A percentile compares a stretch with the other conserved stretches of the same genome.
phyloP scores from a whole-genome alignment of 2,113 vertebrate genomes.

The Colistium nudipinnis region DNA sequence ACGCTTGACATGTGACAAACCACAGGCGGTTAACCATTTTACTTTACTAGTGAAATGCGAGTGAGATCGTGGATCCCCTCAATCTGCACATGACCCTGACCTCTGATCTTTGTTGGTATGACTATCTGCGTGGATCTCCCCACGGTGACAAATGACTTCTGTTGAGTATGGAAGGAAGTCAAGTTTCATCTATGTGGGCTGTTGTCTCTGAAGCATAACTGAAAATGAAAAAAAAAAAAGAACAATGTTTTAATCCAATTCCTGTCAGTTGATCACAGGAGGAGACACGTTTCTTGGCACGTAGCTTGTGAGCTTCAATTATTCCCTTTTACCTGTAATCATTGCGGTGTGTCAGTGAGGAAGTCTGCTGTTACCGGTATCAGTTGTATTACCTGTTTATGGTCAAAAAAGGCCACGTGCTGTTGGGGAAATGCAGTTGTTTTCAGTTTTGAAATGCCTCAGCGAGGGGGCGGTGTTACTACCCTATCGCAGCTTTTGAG shows the following conservation, averaged over 20 bases:
- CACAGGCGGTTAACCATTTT: background rate
- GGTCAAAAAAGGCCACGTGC: background rate
- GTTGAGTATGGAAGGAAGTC: background rate
- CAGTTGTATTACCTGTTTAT: constrained; percentile 7
- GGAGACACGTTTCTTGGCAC: background rate
- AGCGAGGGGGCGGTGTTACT: too few species aligned
- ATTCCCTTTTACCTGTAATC: background rate
- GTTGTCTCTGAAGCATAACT: constrained; percentile 21
- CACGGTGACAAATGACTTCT: background rate
- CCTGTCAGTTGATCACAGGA: background rate
- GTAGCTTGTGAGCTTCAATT: background rate
- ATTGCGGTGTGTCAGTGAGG: background rate
- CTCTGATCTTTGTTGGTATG: background rate
- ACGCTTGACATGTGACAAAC: background rate
- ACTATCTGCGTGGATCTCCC: background rate
- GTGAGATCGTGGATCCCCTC: background rate
- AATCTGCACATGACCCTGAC: background rate
- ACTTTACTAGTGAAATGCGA: background rate
- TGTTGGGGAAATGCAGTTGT: background rate
- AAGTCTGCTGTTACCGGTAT: background rate
- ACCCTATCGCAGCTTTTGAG: too few species aligned
- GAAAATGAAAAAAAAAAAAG: too few species aligned
- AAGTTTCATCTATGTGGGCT: background rate
- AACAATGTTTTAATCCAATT: too few species aligned
- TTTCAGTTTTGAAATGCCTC: background rate